Percentiles rank a stretch among this genome's conserved stretches.
phyloP scores from a whole-genome alignment of 2,888 invertebrate genomes.

The Yponomeuta cagnagella region DNA sequence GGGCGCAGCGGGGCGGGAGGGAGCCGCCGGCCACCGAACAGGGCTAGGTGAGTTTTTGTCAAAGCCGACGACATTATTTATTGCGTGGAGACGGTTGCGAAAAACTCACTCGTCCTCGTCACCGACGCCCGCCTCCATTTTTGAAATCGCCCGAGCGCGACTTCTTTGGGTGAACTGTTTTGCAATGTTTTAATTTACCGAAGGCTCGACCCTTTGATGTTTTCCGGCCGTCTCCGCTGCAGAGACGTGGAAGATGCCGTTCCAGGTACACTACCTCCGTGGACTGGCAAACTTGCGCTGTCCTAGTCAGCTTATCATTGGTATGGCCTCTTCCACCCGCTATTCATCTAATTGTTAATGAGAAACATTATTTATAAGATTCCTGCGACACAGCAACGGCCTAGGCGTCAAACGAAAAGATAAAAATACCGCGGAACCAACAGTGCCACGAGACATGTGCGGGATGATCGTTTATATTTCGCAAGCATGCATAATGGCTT shows the following conservation, averaged over 20 bases:
- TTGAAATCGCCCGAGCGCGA: slow-evolving; percentile 61
- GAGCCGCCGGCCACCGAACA: slow-evolving; percentile 70
- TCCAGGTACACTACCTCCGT: background rate
- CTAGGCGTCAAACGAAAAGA: slow-evolving; percentile 31
- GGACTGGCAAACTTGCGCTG: background rate
- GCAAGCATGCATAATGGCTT: slow-evolving; percentile 58
- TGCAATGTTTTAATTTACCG: slow-evolving; percentile 71
- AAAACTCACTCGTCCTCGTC: slow-evolving; percentile 66
- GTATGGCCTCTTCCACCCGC: background rate
- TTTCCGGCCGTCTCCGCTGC: slow-evolving; percentile 53
- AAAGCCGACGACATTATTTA: slow-evolving; percentile 74
- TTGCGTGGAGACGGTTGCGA: slow-evolving; percentile 74
- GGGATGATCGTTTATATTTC: slow-evolving; percentile 39
- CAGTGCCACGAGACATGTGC: slow-evolving; percentile 3
- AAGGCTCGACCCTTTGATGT: slow-evolving; percentile 48
- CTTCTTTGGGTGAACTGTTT: slow-evolving; percentile 58
- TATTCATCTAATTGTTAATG: background rate
- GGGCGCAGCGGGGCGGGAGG: slow-evolving; percentile 42
- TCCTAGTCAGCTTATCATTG: background rate
- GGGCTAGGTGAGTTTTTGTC: slow-evolving; percentile 75
- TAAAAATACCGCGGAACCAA: slow-evolving; percentile 25
- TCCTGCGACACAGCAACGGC: background rate
- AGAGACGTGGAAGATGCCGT: slow-evolving; percentile 10
- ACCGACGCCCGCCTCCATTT: slow-evolving; percentile 65
- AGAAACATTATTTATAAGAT: background rate